A percentile compares a stretch with the other conserved stretches of the same genome.
Conservation (phyloP, 2,113 vertebrate genomes). For the Phaetusa simplex region DNA sequence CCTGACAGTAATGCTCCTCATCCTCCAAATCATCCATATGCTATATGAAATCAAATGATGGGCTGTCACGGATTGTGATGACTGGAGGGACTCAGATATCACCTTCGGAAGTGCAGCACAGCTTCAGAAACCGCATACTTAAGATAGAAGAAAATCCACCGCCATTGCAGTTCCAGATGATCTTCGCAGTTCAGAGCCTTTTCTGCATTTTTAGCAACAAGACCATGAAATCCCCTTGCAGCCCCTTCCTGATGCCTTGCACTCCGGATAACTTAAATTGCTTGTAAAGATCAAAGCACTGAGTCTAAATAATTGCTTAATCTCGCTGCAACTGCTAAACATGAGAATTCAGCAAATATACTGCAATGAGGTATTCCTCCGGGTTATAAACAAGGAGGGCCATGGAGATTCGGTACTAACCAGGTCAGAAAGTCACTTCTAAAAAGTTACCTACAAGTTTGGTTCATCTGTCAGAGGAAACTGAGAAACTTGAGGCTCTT, state of each 20-base stretch:
- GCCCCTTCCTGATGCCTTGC: not conserved
- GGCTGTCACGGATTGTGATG: accelerated
- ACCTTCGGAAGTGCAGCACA: not conserved
- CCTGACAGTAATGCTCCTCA: not conserved
- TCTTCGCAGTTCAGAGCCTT: not conserved
- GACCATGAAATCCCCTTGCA: not conserved
- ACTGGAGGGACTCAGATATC: not conserved
- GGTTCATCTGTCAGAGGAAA: not conserved
- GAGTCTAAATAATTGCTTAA: not conserved
- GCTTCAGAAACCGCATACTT: not conserved
- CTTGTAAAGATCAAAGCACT: not conserved
- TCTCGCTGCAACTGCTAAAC: not conserved
- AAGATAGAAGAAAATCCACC: not conserved
- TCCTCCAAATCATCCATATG: not conserved
- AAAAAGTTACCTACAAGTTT: not conserved
- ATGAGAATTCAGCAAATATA: not conserved
- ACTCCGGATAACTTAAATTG: not conserved
- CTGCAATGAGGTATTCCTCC: not conserved
- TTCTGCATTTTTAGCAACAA: not conserved
- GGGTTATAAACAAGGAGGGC: not conserved
- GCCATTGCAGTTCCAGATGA: not conserved
- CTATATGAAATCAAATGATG: not conserved
- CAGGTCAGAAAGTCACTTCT: not conserved
- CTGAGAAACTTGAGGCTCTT: not conserved
- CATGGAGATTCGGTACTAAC: not conserved